These are phyloP conservation scores for Thunnus maccoyii DNA, from an alignment of 2,113 vertebrate genomes.

Conservation along the genomic window DNA sequence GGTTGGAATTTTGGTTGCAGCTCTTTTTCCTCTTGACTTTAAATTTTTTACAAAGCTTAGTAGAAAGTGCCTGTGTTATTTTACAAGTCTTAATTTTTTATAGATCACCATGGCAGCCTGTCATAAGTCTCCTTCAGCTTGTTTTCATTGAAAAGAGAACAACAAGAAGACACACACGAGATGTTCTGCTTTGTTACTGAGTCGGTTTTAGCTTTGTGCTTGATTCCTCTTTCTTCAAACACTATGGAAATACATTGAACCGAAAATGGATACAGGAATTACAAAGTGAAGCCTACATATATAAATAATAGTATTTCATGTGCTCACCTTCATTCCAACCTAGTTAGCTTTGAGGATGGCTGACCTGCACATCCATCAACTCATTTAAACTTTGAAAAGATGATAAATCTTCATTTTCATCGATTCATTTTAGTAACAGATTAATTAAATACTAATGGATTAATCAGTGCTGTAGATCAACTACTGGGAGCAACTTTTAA, in stretches of 20 bases:
- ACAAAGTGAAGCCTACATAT: conserved; percentile 4
- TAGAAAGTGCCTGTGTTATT: conserved; percentile 59
- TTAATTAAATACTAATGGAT: conserved; percentile 30
- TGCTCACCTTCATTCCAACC: neutral
- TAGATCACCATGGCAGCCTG: conserved; percentile 54
- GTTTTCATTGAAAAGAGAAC: conserved; percentile 60
- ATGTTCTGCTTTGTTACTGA: conserved; percentile 64
- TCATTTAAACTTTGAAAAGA: neutral
- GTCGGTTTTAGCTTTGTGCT: conserved; percentile 61
- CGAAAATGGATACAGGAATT: conserved; percentile 37
- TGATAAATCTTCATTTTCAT: conserved; percentile 3
- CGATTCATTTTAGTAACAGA: neutral
- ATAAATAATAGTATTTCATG: conserved; percentile 1
- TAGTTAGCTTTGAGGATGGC: neutral
- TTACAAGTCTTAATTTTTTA: conserved; percentile 60
- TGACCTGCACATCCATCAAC: conserved; percentile 28
- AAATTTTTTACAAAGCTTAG: conserved; percentile 37
- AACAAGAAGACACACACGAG: conserved; percentile 60
- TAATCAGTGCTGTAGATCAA: conserved; percentile 23
- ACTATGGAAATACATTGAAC: conserved; percentile 48
- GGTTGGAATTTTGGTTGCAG: conserved; percentile 3
- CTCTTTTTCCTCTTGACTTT: neutral
- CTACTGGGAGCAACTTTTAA: conserved; percentile 32
- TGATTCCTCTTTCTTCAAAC: conserved; percentile 55
- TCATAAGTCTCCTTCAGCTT: conserved; percentile 59